A percentile compares a stretch with the other conserved stretches of the same genome.
phyloP scores from a whole-genome alignment of 1,140 invertebrate species.

The Drepana arcuata region DNA sequence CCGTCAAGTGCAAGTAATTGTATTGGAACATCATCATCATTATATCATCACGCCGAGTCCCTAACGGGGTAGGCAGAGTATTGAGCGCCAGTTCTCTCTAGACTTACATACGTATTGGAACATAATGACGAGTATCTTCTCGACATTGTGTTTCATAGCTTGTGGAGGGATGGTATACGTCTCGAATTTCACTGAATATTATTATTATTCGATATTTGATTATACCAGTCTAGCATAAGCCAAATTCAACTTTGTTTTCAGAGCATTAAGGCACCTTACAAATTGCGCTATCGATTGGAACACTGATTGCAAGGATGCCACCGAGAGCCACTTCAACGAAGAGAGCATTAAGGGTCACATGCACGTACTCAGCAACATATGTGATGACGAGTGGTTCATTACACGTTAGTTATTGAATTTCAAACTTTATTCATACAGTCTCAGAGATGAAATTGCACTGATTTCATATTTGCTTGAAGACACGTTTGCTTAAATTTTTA shows the following conservation, averaged over 20 bases:
- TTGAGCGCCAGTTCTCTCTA: background rate
- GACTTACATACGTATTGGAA: background rate
- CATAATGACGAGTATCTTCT: background rate
- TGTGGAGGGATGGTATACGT: background rate
- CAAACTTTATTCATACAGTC: background rate
- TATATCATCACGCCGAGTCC: too few species aligned
- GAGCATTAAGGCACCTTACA: constrained; percentile 43
- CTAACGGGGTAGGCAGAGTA: too few species aligned
- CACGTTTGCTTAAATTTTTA: too few species aligned
- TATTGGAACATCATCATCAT: too few species aligned
- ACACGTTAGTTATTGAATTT: constrained; percentile 26
- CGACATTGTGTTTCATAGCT: too few species aligned
- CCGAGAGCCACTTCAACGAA: constrained; percentile 46
- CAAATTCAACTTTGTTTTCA: constrained; percentile 12
- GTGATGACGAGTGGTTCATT: constrained; percentile 44
- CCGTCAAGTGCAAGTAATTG: too few species aligned
- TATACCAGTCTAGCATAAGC: background rate
- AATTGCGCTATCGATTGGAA: constrained; percentile 56
- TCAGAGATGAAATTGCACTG: too few species aligned
- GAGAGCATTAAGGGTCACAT: constrained; percentile 52
- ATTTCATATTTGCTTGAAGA: too few species aligned
- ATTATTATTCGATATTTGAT: background rate
- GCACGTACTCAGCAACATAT: constrained; percentile 42
- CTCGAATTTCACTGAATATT: background rate
- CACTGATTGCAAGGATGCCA: constrained; percentile 39